Evolutionary conservation across 1,140 invertebrate species (phyloP).

Genomic region (Bombus vancouverensis): DNA sequence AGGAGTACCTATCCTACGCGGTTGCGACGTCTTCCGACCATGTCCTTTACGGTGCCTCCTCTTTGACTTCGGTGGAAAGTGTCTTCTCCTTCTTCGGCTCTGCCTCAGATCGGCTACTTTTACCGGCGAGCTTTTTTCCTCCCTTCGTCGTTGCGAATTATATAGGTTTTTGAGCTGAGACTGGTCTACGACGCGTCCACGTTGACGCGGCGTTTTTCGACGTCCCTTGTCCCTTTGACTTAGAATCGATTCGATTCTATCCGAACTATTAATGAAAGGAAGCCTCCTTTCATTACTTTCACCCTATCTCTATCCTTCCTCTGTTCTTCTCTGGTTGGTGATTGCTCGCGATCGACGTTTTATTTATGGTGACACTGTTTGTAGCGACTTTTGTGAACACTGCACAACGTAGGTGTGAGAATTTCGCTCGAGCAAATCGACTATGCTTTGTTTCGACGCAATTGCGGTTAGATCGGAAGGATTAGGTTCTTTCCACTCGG

Average conservation of each 20-base stretch:
- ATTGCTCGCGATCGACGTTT: background rate
- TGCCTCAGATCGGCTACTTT: conserved; percentile 11
- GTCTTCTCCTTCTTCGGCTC: conserved; percentile 32
- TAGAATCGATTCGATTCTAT: background rate
- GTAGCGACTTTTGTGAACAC: background rate
- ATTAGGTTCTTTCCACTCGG: background rate
- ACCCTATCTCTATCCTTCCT: background rate
- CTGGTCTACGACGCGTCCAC: background rate
- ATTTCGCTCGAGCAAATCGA: conserved; percentile 7
- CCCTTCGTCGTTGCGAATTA: background rate
- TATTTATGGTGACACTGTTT: background rate
- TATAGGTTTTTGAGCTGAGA: conserved; percentile 1
- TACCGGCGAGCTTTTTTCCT: conserved; percentile 6
- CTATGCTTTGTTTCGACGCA: background rate
- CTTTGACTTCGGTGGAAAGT: conserved; percentile 41
- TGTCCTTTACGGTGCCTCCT: conserved; percentile 42
- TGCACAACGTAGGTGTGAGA: background rate
- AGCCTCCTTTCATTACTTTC: conserved; percentile 3
- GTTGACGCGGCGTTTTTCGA: conserved; percentile 24
- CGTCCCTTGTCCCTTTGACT: background rate
- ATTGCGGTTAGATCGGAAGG: too few species aligned
- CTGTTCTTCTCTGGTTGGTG: background rate
- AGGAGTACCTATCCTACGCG: background rate
- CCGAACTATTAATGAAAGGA: background rate
- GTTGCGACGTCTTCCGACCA: conserved; percentile 21